Base-by-base conservation (phyloP, 2,113 vertebrate species). In the Salvelinus sp. region DNA sequence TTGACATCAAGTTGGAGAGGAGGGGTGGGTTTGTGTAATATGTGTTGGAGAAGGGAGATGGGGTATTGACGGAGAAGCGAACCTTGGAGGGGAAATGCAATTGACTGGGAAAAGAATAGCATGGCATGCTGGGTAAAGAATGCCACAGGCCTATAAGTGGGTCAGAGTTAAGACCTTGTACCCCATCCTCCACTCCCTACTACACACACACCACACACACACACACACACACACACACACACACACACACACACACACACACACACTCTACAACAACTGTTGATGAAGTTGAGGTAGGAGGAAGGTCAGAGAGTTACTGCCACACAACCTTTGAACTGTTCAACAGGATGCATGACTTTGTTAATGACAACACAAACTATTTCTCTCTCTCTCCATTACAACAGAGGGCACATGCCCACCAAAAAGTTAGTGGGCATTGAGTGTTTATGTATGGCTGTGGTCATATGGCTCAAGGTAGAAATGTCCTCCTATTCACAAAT, bases 71-170 rank as follows among this genome's bases (percentile, higher is more conserved):
- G 89, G 87, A 84, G 82, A 74, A 78, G 80, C 0, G 5, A 57
- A 57, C 3, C 14, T 57, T 14, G 13, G 65, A 72, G 71, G 75
- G 57, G 76, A 81, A 79, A 85, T 80, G 73, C 76, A 85, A 88
- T 83, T 77, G 83, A 85, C 79, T 67, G 77, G 77, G 80, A 76
- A 80, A 82, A 81, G 66, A 81, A 83, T 76, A 73, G 78, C 79
- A 77, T 33, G 38, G 38, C 38, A 44, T 86, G 79, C 82, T 88
- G 6, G 90, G 80, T 85, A 86, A 91, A 83, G 84, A 88, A 90
- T 87, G 83, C 78, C 88, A 83, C 70, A 65, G 58, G 54, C 54
- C 66, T 22, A 60, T 79, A 79, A 84, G 74, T 76, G 86, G 86
- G 80, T 76, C 82, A 77, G 60, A 73, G 63, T 60, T 76, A 85